Evolutionary conservation across 2,888 invertebrate species (phyloP), one percentile per base, ranked within the genome.

Genomic region (Steinernema carpocapsae): DNA sequence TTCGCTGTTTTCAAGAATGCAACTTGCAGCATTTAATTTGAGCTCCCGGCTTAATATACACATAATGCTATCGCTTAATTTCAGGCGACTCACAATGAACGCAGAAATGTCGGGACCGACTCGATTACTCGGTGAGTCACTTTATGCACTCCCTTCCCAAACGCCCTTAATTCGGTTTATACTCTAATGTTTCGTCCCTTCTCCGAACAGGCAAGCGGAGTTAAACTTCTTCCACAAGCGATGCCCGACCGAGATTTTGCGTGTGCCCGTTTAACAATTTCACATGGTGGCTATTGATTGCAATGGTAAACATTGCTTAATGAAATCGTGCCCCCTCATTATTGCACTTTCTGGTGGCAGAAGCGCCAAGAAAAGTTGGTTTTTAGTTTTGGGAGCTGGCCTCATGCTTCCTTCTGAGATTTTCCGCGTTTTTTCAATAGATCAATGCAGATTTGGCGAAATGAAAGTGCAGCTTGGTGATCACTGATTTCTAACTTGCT

Each of bases 31-130:
- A 37, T 10, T 37, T 37, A 37, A 37, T 10, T 37, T 37, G 4
- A 3, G 10, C 10, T 37, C 3, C 37, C 37, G 37, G 37, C 37
- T 37, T 37, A 37, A 37, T 37, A 37, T 3, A 37, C 37, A 37
- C 37, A 37, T 37, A 37, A 37, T 37, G 37, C 37, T 10, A 37
- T 37, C 37, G 37, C 37, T 14, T 64, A 10, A 37, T 64, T 64
- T 64, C 64, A 64, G 64, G n/a, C 6, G 64, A 64, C 64, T 64
- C 64, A 64, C 12, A 7, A 64, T 64, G 64, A 26, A 72, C 24
- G 76, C 76, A 73, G 78, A 78, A 74, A 78, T 78, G 78, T 78
- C 78, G 48, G 78, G 77, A 73, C 78, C 78, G 64, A 78, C 78
- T 74, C 76, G 78, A 73, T 74, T 78, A 71, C 76, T 78, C 75